Evolutionary conservation across 1,140 invertebrate species (phyloP).

Genomic region (Ceratitis capitata): DNA sequence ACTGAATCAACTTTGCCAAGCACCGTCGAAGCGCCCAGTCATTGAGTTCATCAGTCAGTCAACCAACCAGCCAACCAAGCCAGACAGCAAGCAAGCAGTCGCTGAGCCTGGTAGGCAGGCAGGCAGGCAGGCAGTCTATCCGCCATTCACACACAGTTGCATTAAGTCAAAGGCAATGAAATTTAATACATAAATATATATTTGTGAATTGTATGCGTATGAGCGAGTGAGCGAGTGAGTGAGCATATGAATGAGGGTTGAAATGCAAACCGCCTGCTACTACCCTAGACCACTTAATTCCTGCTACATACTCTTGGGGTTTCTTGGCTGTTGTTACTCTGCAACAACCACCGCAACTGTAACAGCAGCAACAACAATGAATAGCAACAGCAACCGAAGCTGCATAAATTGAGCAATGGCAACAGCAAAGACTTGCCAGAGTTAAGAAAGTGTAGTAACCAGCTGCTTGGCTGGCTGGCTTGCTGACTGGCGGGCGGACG

Average conservation of each 20-base stretch:
- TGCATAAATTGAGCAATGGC: constrained; percentile 45
- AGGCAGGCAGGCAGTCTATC: neutral
- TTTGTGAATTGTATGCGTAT: neutral
- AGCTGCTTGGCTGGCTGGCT: neutral
- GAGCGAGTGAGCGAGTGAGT: neutral
- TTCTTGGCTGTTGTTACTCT: constrained; percentile 2
- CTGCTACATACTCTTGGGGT: neutral
- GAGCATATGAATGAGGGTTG: constrained; percentile 36
- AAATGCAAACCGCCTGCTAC: constrained; percentile 6
- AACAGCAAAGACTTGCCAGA: neutral
- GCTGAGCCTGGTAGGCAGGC: neutral
- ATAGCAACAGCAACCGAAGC: constrained; percentile 51
- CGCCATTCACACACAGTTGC: constrained; percentile 26
- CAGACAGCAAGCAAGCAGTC: neutral
- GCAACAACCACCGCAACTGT: constrained; percentile 36
- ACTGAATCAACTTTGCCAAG: constrained; percentile 62
- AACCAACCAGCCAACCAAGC: constrained; percentile 3
- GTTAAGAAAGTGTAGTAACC: neutral
- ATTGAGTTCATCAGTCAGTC: neutral
- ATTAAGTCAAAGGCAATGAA: constrained; percentile 42
- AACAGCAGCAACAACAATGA: constrained; percentile 39
- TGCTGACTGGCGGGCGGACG: neutral
- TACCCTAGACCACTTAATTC: neutral
- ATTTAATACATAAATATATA: neutral
- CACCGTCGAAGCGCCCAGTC: constrained; percentile 43